A percentile compares a stretch with the other conserved stretches of the same genome.
phyloP scores from a whole-genome alignment of 2,797 vertebrate species.

The Lagorchestes hirsutus region DNA sequence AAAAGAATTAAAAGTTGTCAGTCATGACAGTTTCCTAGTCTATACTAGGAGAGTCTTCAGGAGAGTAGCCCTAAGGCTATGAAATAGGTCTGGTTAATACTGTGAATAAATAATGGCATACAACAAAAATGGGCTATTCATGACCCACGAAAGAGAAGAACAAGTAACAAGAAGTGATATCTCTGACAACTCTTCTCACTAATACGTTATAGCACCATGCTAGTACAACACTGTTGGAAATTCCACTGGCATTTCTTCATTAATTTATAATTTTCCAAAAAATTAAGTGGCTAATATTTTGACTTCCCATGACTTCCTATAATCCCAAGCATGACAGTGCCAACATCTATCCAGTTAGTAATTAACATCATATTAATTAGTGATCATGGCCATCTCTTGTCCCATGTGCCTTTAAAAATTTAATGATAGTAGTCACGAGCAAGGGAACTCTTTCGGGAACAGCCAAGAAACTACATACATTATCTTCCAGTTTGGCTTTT shows the following conservation, averaged over 20 bases:
- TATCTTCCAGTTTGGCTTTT: neutral
- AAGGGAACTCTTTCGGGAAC: neutral
- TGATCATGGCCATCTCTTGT: neutral
- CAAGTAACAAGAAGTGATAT: neutral
- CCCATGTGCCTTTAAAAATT: neutral
- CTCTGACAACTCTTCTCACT: neutral
- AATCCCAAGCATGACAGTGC: neutral
- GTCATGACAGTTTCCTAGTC: neutral
- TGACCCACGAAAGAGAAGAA: neutral
- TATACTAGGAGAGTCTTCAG: slow-evolving; percentile 9
- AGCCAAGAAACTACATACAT: neutral
- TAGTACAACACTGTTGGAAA: neutral
- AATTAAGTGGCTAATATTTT: too few species aligned
- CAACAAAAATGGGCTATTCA: neutral
- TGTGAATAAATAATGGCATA: neutral
- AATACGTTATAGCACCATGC: neutral
- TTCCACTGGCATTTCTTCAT: neutral
- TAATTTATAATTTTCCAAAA: neutral
- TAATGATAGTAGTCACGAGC: neutral
- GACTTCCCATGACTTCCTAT: too few species aligned
- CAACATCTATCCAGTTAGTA: neutral
- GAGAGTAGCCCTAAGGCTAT: neutral
- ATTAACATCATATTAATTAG: neutral
- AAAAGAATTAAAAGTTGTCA: slow-evolving; percentile 9
- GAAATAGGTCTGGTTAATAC: neutral